phyloP scores from a whole-genome alignment of 2,113 vertebrate species.

The Sylvilagus bachmani region DNA sequence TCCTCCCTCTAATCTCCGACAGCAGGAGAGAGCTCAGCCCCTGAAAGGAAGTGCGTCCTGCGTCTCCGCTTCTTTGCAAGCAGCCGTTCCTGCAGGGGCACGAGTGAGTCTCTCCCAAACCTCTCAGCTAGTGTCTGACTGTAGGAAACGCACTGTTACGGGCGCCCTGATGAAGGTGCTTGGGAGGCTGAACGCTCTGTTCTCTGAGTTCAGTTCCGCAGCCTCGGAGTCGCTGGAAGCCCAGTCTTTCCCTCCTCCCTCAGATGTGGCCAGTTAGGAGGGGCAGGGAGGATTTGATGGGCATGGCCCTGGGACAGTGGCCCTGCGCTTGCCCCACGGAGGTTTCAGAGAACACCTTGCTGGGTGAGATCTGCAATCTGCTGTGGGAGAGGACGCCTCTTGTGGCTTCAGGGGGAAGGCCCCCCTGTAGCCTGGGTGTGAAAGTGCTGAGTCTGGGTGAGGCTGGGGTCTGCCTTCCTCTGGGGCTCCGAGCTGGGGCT shows the following conservation, averaged over 20 bases:
- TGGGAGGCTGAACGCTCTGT: not conserved
- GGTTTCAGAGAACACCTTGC: not conserved
- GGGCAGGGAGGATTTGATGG: not conserved
- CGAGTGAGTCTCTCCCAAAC: not conserved
- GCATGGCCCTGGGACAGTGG: not conserved
- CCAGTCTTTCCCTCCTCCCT: not conserved
- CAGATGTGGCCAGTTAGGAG: not conserved
- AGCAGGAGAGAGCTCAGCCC: not conserved
- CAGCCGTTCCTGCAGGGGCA: not conserved
- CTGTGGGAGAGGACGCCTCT: accelerated
- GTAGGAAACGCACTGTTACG: conserved; percentile 1
- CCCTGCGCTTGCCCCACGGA: not conserved
- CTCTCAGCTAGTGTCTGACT: not conserved
- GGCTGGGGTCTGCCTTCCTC: not conserved
- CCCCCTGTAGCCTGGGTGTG: too few relatives aligned
- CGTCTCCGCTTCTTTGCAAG: too few relatives aligned
- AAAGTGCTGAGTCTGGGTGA: not conserved
- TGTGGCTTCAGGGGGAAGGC: not conserved
- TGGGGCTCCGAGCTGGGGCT: not conserved
- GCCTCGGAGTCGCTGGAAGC: not conserved
- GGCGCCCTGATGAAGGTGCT: not conserved
- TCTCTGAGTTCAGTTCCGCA: not conserved
- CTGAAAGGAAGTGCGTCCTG: not conserved
- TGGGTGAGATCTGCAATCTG: not conserved
- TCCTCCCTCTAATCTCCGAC: not conserved